Conservation (phyloP, 2,113 vertebrate genomes). For the Mesembrinibis cayennensis region DNA sequence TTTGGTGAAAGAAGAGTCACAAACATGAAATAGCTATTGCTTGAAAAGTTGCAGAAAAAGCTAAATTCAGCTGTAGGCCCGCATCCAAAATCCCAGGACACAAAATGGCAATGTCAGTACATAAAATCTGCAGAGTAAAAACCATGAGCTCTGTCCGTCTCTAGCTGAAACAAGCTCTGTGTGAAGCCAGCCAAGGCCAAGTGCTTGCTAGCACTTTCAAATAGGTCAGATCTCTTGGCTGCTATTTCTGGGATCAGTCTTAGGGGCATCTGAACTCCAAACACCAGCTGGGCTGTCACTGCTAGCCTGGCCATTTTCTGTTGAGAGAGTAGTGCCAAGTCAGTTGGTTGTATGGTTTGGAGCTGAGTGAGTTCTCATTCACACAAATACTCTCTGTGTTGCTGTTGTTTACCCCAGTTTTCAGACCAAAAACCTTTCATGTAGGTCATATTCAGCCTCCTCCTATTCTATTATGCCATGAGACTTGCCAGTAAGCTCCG, state of each 20-base stretch:
- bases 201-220: not conserved
- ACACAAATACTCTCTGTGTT: not conserved
- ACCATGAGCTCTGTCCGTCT: not conserved
- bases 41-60: not conserved
- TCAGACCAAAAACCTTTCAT: not conserved
- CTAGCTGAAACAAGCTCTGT: not conserved
- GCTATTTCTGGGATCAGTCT: not conserved
- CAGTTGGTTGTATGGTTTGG: not conserved
- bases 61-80: not conserved
- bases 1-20: not conserved
- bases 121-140: not conserved
- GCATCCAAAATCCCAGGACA: not conserved
- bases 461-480: not conserved
- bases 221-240: not conserved
- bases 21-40: not conserved
- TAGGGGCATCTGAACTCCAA: not conserved
- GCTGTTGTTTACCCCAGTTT: not conserved
- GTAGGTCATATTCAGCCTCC: not conserved
- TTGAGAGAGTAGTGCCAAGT: not conserved
- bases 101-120: not conserved
- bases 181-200: not conserved
- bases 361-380: not conserved
- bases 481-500: not conserved
- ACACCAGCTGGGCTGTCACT: not conserved
- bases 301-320: not conserved